These are phyloP conservation scores for Esox niger DNA, from an alignment of 2,113 vertebrate species.

Conservation along the genomic window DNA sequence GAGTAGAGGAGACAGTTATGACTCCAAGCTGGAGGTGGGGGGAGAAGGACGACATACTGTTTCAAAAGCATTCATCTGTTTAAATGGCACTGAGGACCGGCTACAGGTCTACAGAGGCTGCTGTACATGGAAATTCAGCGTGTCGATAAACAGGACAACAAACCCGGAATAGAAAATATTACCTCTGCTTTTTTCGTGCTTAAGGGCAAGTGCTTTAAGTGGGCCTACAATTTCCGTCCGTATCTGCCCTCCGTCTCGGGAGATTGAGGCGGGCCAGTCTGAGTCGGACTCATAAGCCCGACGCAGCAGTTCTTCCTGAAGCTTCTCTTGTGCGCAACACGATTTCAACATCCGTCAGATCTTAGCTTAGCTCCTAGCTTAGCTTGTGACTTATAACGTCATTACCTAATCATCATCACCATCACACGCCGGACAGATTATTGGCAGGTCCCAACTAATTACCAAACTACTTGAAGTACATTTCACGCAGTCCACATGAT, in stretches of 20 bases:
- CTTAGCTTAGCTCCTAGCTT: neutral
- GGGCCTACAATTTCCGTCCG: slow-evolving; percentile 22
- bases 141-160: slow-evolving; percentile 26
- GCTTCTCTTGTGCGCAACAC: slow-evolving; percentile 22
- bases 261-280: slow-evolving; percentile 23
- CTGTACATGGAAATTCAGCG: slow-evolving; percentile 21
- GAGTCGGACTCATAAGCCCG: slow-evolving; percentile 15
- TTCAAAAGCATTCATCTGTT: slow-evolving; percentile 54
- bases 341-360: neutral
- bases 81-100: slow-evolving; percentile 45
- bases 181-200: slow-evolving; percentile 8
- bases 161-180: neutral
- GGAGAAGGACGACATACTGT: slow-evolving; percentile 33
- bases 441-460: slow-evolving; percentile 1
- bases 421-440: slow-evolving; percentile 1
- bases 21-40: slow-evolving; percentile 27
- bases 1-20: slow-evolving; percentile 35
- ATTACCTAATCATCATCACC: neutral
- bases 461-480: slow-evolving; percentile 8
- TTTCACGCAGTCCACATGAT: neutral
- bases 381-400: neutral
- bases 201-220: slow-evolving; percentile 20
- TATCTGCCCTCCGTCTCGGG: slow-evolving; percentile 28
- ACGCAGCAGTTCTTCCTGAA: too few relatives aligned
- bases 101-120: slow-evolving; percentile 36